phyloP scores from a whole-genome alignment of 1,140 invertebrate genomes.

The Diorhabda carinulata region DNA sequence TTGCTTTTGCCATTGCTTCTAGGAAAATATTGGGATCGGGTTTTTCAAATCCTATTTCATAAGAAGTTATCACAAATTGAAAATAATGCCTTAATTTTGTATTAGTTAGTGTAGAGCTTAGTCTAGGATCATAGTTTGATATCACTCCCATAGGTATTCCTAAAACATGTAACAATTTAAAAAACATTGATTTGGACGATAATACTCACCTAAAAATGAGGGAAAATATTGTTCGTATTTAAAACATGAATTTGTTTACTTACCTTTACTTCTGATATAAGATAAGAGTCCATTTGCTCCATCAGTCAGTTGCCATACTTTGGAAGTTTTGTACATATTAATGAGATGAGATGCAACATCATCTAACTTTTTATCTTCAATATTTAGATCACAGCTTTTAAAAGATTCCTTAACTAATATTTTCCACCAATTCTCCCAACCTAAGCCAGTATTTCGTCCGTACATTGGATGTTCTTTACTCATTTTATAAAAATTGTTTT shows the following conservation, averaged over 20 bases:
- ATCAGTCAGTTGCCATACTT: slow-evolving; percentile 67
- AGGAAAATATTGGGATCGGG: slow-evolving; percentile 72
- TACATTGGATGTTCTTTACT: slow-evolving; percentile 73
- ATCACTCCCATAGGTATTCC: slow-evolving; percentile 67
- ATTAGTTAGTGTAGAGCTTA: slow-evolving; percentile 63
- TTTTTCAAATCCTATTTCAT: slow-evolving; percentile 68
- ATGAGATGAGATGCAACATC: slow-evolving; percentile 61
- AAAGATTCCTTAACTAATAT: slow-evolving; percentile 64
- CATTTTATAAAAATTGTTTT: slow-evolving; percentile 59
- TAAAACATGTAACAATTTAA: background rate
- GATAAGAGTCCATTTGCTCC: slow-evolving; percentile 62
- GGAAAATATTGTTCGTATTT: background rate
- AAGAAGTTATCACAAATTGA: slow-evolving; percentile 76
- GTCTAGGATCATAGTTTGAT: slow-evolving; percentile 83
- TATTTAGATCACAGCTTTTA: slow-evolving; percentile 48
- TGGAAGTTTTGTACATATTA: slow-evolving; percentile 61
- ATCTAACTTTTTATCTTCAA: slow-evolving; percentile 49
- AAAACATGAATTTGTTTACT: slow-evolving; percentile 19
- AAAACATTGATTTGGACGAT: no score
- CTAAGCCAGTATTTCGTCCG: slow-evolving; percentile 62
- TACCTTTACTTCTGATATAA: slow-evolving; percentile 45
- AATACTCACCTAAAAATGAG: no score
- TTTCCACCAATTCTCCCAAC: slow-evolving; percentile 81
- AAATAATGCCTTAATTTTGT: slow-evolving; percentile 66
- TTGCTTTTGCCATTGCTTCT: slow-evolving; percentile 57